phyloP scores from a whole-genome alignment of 2,888 invertebrate species.

The Leptinotarsa peninsularis region DNA sequence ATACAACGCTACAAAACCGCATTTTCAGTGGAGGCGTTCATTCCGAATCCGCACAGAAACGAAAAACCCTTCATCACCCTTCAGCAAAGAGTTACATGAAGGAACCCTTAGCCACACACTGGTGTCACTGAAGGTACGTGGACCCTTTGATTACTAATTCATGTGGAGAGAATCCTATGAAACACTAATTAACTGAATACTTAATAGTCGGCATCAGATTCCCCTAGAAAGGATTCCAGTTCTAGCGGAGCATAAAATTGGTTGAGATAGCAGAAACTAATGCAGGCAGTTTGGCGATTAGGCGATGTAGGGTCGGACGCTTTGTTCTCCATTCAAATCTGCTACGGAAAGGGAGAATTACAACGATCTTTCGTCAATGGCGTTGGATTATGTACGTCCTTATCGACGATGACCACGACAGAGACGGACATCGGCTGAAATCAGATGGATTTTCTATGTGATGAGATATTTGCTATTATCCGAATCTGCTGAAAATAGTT shows the following conservation, averaged over 20 bases:
- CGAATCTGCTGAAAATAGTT: no score
- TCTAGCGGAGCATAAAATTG: slow-evolving; percentile 54
- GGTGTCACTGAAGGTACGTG: background rate
- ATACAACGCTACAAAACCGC: no score
- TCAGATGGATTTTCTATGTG: background rate
- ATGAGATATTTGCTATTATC: background rate
- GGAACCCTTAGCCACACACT: background rate
- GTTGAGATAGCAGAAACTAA: slow-evolving; percentile 56
- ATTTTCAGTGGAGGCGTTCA: no score
- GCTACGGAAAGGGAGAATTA: slow-evolving; percentile 16
- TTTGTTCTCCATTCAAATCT: slow-evolving; percentile 53
- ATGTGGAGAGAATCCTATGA: slow-evolving; percentile 25
- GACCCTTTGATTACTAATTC: slow-evolving; percentile 21
- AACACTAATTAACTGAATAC: slow-evolving; percentile 28
- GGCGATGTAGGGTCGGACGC: slow-evolving; percentile 41
- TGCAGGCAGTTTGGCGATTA: slow-evolving; percentile 57
- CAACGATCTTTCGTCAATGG: slow-evolving; percentile 28
- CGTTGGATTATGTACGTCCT: slow-evolving; percentile 48
- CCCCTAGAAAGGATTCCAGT: slow-evolving; percentile 46
- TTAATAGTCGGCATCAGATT: slow-evolving; percentile 36
- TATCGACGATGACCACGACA: slow-evolving; percentile 50
- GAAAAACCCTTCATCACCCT: background rate
- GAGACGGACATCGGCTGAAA: background rate
- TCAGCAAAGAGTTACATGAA: background rate
- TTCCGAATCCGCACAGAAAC: background rate